Evolutionary conservation across 1,140 invertebrate species (phyloP).

Genomic region (Micrasema longulum): DNA sequence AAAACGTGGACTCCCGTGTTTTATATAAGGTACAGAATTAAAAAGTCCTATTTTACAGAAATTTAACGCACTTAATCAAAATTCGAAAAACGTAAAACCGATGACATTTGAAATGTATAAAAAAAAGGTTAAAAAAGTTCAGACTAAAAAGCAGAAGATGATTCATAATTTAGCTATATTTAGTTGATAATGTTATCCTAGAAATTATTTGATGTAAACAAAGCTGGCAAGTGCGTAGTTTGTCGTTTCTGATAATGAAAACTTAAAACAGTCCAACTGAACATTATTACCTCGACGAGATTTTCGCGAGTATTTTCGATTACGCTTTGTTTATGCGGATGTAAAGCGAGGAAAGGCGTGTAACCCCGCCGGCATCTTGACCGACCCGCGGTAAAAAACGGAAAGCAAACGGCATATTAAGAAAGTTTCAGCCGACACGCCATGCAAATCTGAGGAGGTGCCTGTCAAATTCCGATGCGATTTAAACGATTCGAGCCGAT

Average conservation of each 20-base stretch:
- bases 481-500: neutral
- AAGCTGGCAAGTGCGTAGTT: neutral
- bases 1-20: too few species aligned
- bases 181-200: too few species aligned
- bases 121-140: too few species aligned
- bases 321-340: constrained; percentile 2
- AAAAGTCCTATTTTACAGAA: too few species aligned
- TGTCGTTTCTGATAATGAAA: neutral
- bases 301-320: neutral
- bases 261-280: neutral
- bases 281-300: constrained; percentile 11
- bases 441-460: constrained; percentile 7
- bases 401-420: constrained; percentile 19
- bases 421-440: constrained; percentile 19
- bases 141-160: too few species aligned
- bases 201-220: too few species aligned
- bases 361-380: constrained; percentile 22
- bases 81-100: too few species aligned
- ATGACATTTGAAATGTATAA: too few species aligned
- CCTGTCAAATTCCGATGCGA: constrained; percentile 26
- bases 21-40: too few species aligned
- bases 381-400: constrained; percentile 8
- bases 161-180: too few species aligned
- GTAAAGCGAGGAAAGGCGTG: constrained; percentile 6
- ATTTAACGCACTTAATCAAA: too few species aligned